Evolutionary conservation across 2,888 invertebrate species (phyloP), one percentile per base, ranked within the genome.

Genomic region (Heliconius hortense): DNA sequence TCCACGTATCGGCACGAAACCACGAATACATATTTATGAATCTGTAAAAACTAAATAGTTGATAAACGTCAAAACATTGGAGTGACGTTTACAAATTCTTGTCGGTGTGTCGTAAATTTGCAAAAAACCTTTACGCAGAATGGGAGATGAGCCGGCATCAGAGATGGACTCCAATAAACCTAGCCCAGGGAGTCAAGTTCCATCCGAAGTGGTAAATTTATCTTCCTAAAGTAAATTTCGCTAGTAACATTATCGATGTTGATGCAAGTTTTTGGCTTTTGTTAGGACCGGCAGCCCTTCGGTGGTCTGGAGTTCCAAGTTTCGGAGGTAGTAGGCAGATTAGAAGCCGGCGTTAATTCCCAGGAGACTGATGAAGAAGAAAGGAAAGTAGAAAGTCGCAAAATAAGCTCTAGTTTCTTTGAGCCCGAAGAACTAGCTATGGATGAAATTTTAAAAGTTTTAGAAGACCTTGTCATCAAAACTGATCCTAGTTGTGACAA

Each of bases 251-350:
- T 74, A 73, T 80, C 76, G 73, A 69, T 77, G 75, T 78, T 81
- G 73, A 80, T 85, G 77, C 84, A 80, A 62, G 21, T 74, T 74
- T 75, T 69, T 78, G 75, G 79, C 84, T 88, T 80, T 87, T 82
- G 79, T 76, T 84, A 95, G 95, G 94, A 95, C 91, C 95, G 95
- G 87, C 95, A 95, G 82, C 95, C 95, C 63, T 92, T 95, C 83
- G 95, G 95, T 71, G 95, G 95, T 78, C 85, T 96, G 82, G 96
- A 96, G 88, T 95, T 96, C 88, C 96, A 96, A 88, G 96, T 96
- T 72, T 96, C 96, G 5, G 96, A 96, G 86, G 96, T 96, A 81
- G 95, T 96, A 73, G 96, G 95, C 76, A 94, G 96, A 62, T 88
- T 97, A 78, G 96, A 96, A 87, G 96, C 96, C 80, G 95, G 95